Evolutionary conservation across 2,888 invertebrate species (phyloP).

Genomic region (Napeogenes sylphis): DNA sequence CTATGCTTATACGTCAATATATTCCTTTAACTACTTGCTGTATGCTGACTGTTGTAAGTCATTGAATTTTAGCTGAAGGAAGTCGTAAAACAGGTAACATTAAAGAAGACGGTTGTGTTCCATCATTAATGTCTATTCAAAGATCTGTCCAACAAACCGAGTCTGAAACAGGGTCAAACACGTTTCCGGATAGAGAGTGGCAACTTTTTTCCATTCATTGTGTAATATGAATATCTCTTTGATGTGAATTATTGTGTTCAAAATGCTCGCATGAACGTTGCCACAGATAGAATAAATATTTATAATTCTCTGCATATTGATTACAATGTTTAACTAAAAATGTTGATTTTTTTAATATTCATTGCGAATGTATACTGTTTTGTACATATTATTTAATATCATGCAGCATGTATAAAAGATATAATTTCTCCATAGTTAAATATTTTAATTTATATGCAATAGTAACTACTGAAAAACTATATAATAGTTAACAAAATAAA

Average conservation of each 20-base stretch:
- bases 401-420: too few species aligned
- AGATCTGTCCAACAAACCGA: slow-evolving; percentile 27
- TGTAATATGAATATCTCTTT: slow-evolving; percentile 25
- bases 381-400: too few species aligned
- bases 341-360: background rate
- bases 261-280: slow-evolving; percentile 14
- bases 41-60: background rate
- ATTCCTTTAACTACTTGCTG: too few species aligned
- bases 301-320: background rate
- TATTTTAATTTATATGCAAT: too few species aligned
- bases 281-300: slow-evolving; percentile 19
- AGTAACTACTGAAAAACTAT: too few species aligned
- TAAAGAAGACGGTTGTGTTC: slow-evolving; percentile 25
- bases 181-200: slow-evolving; percentile 15
- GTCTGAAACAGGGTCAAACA: slow-evolving; percentile 30
- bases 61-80: slow-evolving; percentile 13
- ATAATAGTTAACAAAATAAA: too few species aligned
- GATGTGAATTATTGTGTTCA: slow-evolving; percentile 22
- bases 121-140: slow-evolving; percentile 26
- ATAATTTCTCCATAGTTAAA: too few species aligned
- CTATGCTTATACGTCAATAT: too few species aligned
- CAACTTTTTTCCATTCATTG: slow-evolving; percentile 22
- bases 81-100: slow-evolving; percentile 22
- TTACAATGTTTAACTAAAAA: slow-evolving; percentile 5
- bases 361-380: background rate